Evolutionary conservation across 2,888 invertebrate species (phyloP), one percentile per base, ranked within the genome.

Genomic region (Mycalesis mineus): DNA sequence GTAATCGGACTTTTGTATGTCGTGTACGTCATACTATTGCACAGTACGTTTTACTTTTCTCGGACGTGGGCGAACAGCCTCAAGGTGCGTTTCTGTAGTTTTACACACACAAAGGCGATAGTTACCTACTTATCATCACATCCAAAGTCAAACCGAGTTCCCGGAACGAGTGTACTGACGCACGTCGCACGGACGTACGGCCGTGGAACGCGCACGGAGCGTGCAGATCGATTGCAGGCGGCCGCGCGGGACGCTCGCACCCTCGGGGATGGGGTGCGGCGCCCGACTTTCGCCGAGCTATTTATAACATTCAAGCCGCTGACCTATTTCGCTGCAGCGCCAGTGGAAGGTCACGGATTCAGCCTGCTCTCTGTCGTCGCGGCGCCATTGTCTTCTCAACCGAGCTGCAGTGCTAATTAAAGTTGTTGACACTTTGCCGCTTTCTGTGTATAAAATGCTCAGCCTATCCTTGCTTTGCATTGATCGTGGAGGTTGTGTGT

Each of bases 261-360:
- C 77, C 79, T 71, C 67, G 69, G 84, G 81, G 76, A 80, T 77
- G 84, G 82, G 86, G 83, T 72, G 78, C 78, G 84, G 82, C 84
- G 86, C 83, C 86, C 86, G 85, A 87, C 88, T 88, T 88, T 87
- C 84, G 77, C 85, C 85, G 79, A 84, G 88, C 89, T 89, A 89
- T 89, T 88, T 88, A 88, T 88, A 89, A 87, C 84, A 83, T 83
- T 84, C 81, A 86, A 87, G 88, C 88, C 87, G 88, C 88, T 88
- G 89, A 89, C 89, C 88, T 86, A 89, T 87, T 88, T 89, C 79
- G 81, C 83, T 87, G 88, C 87, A 87, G 84, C 82, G 79, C 82
- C 81, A 68, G 76, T 79, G 85, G 88, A 89, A 88, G 89, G 88
- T 89, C 89, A 89, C 85, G 88, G 88, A 84, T 88, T 80, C 84